Percentiles rank a stretch among this genome's conserved stretches.
Conservation (phyloP, 2,888 invertebrate species). For the Drosophila merina region DNA sequence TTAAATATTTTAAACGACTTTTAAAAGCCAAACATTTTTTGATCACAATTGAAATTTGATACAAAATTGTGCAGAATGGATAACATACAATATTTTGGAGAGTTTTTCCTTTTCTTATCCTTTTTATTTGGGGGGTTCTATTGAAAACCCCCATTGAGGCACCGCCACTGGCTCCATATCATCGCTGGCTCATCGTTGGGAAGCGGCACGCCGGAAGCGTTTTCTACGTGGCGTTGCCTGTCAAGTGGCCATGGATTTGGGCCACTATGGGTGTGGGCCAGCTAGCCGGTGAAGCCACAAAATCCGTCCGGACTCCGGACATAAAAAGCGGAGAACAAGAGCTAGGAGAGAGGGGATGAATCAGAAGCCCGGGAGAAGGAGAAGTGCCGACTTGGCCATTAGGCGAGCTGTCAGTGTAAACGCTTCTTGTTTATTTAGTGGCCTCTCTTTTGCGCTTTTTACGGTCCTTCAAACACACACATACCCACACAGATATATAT, state of each 20-base stretch:
- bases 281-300: slow-evolving; percentile 27
- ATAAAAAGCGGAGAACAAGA: not conserved
- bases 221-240: slow-evolving; percentile 63
- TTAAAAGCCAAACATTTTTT: too few relatives aligned
- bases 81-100: too few relatives aligned
- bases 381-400: slow-evolving; percentile 41
- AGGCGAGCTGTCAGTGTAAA: slow-evolving; percentile 57
- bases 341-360: not conserved
- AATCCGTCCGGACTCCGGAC: slow-evolving; percentile 15
- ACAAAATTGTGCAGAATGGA: too few relatives aligned
- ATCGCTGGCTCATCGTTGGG: slow-evolving; percentile 25
- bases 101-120: too few relatives aligned
- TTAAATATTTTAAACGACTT: too few relatives aligned
- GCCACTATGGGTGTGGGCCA: slow-evolving; percentile 54
- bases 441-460: slow-evolving; percentile 60
- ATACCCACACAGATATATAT: slow-evolving; percentile 1
- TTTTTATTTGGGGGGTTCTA: too few relatives aligned
- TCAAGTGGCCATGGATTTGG: slow-evolving; percentile 72
- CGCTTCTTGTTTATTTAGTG: slow-evolving; percentile 63
- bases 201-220: slow-evolving; percentile 63
- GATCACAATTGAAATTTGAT: too few relatives aligned
- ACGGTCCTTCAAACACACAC: slow-evolving; percentile 37
- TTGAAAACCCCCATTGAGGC: not conserved
- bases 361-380: not conserved
- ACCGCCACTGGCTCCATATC: slow-evolving; percentile 5